These are phyloP conservation scores for Schizothorax lantsangensis DNA, from an alignment of 2,797 vertebrate genomes.

Conservation along the genomic window DNA sequence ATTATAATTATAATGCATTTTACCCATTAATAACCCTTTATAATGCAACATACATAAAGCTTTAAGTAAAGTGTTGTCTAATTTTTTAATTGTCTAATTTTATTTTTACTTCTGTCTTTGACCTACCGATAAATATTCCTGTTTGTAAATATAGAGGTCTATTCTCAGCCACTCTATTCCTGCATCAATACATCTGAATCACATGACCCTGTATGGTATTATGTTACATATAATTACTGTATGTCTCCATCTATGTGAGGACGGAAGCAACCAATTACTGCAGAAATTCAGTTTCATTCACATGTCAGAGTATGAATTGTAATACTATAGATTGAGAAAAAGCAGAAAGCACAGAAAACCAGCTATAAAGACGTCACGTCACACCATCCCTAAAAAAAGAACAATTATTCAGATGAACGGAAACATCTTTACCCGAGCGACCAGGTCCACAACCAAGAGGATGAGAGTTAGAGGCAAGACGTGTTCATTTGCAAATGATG, in stretches of 20 bases:
- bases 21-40: too few relatives aligned
- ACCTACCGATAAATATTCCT: conserved; percentile 32
- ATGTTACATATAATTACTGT: conserved; percentile 13
- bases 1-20: background rate
- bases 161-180: background rate
- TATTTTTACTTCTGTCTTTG: conserved; percentile 68
- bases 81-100: conserved; percentile 27
- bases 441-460: background rate
- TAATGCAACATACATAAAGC: background rate
- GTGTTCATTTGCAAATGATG: conserved; percentile 5
- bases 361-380: background rate
- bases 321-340: conserved; percentile 1
- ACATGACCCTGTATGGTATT: conserved; percentile 16
- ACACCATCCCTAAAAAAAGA: background rate
- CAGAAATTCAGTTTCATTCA: conserved; percentile 2
- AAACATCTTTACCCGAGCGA: background rate
- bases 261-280: conserved; percentile 20
- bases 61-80: background rate
- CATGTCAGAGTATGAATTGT: conserved; percentile 9
- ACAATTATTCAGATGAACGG: background rate
- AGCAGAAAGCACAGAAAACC: background rate
- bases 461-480: conserved; percentile 21
- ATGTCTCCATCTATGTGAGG: background rate
- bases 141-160: conserved; percentile 15
- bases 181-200: conserved; percentile 24